These are phyloP conservation scores for Mythimna albipuncta DNA, from an alignment of 2,888 invertebrate species.

Conservation along the genomic window DNA sequence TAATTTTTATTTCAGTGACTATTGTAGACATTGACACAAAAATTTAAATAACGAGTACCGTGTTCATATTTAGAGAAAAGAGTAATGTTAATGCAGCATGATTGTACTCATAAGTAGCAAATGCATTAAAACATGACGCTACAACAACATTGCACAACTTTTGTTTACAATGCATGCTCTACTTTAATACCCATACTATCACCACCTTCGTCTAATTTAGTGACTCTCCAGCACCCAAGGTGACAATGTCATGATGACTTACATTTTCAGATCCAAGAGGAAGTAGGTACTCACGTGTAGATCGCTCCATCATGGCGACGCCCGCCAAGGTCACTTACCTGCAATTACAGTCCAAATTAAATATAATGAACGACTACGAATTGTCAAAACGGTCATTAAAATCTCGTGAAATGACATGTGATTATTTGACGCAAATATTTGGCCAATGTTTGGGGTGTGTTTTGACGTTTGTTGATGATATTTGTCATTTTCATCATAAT, in stretches of 20 bases:
- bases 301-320: constrained; percentile 64
- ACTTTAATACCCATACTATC: not conserved
- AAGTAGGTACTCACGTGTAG: constrained; percentile 69
- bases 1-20: no score
- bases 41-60: no score
- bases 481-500: constrained; percentile 30
- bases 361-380: constrained; percentile 47
- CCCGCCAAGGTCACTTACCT: constrained; percentile 83
- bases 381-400: constrained; percentile 41
- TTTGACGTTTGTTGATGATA: constrained; percentile 5
- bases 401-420: constrained; percentile 29
- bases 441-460: constrained; percentile 14
- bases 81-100: no score
- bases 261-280: constrained; percentile 48
- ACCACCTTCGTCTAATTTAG: constrained; percentile 10
- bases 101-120: no score
- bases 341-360: constrained; percentile 74
- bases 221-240: constrained; percentile 4
- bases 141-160: not conserved
- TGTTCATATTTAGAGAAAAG: no score
- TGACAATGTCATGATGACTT: constrained; percentile 33
- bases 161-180: constrained; percentile 1
- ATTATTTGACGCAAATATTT: constrained; percentile 28
- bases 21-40: no score
- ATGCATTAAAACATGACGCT: not conserved